Conservation (phyloP, 2,797 vertebrate genomes). For the Syngnathus acus region DNA sequence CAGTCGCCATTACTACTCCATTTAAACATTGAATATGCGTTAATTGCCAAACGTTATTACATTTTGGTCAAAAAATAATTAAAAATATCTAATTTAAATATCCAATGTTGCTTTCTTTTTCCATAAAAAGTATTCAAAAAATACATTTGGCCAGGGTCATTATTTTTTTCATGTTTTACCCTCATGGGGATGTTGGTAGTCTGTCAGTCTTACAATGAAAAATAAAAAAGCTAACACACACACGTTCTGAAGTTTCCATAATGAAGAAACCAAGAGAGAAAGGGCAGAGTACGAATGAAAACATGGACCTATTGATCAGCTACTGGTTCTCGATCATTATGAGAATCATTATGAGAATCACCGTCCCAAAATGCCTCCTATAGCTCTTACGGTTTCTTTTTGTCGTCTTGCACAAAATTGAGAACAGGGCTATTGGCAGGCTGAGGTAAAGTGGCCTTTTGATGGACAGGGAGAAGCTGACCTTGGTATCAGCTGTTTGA, state of each 20-base stretch:
- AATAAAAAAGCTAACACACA: not conserved
- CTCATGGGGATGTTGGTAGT: not conserved
- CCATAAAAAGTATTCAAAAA: not conserved
- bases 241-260: not conserved
- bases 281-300: not conserved
- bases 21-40: not conserved
- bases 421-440: conserved; percentile 56
- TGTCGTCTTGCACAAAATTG: conserved; percentile 53
- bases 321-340: conserved; percentile 27
- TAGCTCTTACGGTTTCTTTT: conserved; percentile 39
- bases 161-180: not conserved
- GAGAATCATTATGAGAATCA: not conserved
- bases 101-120: not conserved
- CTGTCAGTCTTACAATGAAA: not conserved
- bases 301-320: conserved; percentile 14
- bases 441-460: conserved; percentile 56
- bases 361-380: conserved; percentile 16
- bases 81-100: not conserved
- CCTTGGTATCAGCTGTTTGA: not conserved
- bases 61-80: not conserved
- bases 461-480: conserved; percentile 32
- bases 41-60: not conserved
- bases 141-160: not conserved
- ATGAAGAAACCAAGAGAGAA: not conserved
- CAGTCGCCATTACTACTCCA: not conserved